Evolutionary conservation across 2,113 vertebrate genomes (phyloP).

Genomic region (Anolis carolinensis): DNA sequence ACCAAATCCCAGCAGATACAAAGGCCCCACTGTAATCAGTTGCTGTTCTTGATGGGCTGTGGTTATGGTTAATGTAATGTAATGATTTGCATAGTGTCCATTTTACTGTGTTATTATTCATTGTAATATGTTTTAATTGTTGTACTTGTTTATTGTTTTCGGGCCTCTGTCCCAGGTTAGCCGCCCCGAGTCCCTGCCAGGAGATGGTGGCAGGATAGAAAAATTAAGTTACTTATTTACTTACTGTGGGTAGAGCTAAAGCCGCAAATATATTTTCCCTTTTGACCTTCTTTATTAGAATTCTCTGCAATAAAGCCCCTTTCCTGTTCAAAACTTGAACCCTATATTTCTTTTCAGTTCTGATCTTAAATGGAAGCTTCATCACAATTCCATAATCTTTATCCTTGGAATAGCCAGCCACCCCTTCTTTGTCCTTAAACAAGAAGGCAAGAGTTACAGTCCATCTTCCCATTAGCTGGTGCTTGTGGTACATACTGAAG

Average conservation of each 20-base stretch:
- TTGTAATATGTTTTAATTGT: too few species aligned
- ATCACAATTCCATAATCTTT: slow-evolving; percentile 44
- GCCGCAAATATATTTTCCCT: not conserved
- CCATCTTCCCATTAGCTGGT: slow-evolving; percentile 55
- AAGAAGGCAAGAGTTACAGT: slow-evolving; percentile 60
- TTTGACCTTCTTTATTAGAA: not conserved
- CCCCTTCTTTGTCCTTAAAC: slow-evolving; percentile 58
- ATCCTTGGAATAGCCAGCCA: slow-evolving; percentile 44
- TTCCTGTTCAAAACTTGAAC: not conserved
- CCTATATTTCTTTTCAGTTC: not conserved
- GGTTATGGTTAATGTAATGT: too few species aligned
- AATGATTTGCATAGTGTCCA: too few species aligned
- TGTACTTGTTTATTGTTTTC: too few species aligned
- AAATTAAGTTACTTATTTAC: too few species aligned
- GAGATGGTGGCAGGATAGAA: too few species aligned
- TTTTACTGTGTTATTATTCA: too few species aligned
- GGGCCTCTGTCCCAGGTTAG: too few species aligned
- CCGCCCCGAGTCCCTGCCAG: too few species aligned
- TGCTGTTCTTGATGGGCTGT: not conserved
- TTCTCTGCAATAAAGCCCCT: not conserved
- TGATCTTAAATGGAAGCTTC: not conserved
- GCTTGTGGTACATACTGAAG: slow-evolving; percentile 50
- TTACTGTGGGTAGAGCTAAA: too few species aligned
- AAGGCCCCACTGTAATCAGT: not conserved
- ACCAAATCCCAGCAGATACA: too few species aligned